phyloP scores from a whole-genome alignment of 2,888 invertebrate species.

The Hedya salicella region DNA sequence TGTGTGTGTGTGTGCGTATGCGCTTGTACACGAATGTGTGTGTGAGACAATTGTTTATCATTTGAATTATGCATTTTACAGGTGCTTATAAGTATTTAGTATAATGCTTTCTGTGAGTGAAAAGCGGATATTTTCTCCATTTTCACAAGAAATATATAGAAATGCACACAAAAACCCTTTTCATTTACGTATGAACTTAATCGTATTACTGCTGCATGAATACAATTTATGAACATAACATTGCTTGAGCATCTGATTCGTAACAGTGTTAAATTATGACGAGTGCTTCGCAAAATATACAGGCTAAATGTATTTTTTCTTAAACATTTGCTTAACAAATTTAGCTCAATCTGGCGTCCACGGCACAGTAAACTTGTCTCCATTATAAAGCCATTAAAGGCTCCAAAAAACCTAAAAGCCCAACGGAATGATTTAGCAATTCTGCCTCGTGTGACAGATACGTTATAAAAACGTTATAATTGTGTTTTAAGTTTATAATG shows the following conservation, averaged over 20 bases:
- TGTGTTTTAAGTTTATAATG: conserved; percentile 10
- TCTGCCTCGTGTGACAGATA: conserved; percentile 26
- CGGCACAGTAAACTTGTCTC: conserved; percentile 35
- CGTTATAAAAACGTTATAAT: conserved; percentile 11
- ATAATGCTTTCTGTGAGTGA: no score
- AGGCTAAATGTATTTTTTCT: conserved; percentile 1
- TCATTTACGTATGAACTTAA: no score
- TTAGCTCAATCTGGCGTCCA: conserved; percentile 31
- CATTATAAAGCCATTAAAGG: conserved; percentile 42
- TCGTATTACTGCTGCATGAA: background rate
- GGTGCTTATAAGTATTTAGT: no score
- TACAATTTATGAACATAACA: background rate
- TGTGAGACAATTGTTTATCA: no score
- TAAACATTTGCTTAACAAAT: conserved; percentile 26
- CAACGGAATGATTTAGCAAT: conserved; percentile 40
- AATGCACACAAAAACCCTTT: no score
- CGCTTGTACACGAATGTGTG: no score
- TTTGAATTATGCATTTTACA: no score
- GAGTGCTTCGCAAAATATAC: background rate
- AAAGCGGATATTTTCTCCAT: no score
- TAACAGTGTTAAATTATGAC: background rate
- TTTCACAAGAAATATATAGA: no score
- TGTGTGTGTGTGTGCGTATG: no score
- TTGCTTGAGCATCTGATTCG: background rate
- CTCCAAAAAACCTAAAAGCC: conserved; percentile 36